Percentiles rank a stretch among this genome's conserved stretches.
Conservation (phyloP, 2,797 vertebrate species). For the Allobates femoralis region DNA sequence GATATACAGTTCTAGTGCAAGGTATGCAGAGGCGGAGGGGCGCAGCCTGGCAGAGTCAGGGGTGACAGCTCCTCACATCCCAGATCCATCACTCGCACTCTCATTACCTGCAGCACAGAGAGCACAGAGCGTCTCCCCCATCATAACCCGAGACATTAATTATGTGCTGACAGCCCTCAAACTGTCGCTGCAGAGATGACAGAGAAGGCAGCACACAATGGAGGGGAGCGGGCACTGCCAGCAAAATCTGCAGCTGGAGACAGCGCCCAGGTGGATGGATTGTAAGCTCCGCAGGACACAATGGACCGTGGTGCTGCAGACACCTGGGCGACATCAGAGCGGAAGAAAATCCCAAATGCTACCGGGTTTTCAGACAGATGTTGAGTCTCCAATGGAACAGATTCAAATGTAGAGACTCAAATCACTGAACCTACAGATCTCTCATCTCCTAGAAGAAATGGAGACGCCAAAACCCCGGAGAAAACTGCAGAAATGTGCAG, state of each 20-base stretch:
- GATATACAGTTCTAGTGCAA: background rate
- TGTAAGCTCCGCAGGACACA: background rate
- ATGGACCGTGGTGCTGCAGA: background rate
- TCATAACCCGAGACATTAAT: constrained; percentile 3
- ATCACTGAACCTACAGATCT: too few species aligned
- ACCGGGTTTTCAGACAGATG: too few species aligned
- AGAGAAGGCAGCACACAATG: too few species aligned
- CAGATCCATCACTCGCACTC: background rate
- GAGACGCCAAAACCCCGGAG: too few species aligned
- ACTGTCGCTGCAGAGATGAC: background rate
- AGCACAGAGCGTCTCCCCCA: background rate
- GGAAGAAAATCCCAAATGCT: background rate
- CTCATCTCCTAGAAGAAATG: too few species aligned
- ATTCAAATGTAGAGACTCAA: too few species aligned
- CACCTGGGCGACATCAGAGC: background rate
- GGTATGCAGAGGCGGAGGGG: background rate
- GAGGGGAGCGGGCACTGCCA: background rate
- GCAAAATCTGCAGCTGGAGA: background rate
- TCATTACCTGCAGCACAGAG: background rate
- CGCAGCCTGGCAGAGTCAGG: background rate
- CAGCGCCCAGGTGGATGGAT: background rate
- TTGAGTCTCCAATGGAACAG: too few species aligned
- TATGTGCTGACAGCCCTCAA: background rate
- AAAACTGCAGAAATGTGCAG: too few species aligned
- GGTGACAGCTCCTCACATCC: background rate